Base-by-base conservation (phyloP, 2,113 vertebrate genomes). In the Microtus ochrogaster region DNA sequence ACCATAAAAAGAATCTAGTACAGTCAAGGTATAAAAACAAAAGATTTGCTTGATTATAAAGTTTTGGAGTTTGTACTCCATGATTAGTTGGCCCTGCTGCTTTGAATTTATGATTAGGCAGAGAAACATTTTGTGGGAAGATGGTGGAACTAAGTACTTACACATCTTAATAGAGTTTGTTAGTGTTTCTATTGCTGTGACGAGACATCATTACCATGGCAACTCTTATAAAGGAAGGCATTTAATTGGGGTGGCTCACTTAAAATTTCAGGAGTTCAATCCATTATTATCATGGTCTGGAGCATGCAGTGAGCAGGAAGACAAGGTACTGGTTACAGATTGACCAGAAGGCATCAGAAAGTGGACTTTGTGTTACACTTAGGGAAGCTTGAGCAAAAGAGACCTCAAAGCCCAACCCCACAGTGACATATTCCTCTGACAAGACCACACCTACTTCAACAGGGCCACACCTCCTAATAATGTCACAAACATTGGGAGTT, bases 61-160 rank as follows among this genome's bases (percentile, higher is more conserved):
- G 10, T 44, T 90, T 68, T 36, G 30, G 28, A 36, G 6, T 14
- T 44, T 77, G 11, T n/a, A 44, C 14, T 65, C 24, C 6, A 6
- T 55, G 24, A 41, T 63, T 13, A 39, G 16, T 30, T 76, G 58
- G 11, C 1, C 9, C 0, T 36, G 4, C 1, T 68, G 87, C 21
- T 90, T 76, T 9, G 44, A 47, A 22, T 24, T 49, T 44, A 5
- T 36, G 2, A 4, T 3, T 17, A 84, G 14, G 5, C 3, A 84
- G 30, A 1, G 47, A 33, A 61, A 58, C 26, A 22, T 33, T 13
- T 22, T 26, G 26, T 30, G 7, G 24, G 12, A 47, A 24, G 1
- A 0, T 5, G 28, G 3, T 52, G 30, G 22, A 49, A 14, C 0
- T 39, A 39, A 82, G 7, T 5, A 17, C 21, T 13, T 1, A 14